phyloP scores from a whole-genome alignment of 2,888 invertebrate genomes.

The Leptopilina myrica region DNA sequence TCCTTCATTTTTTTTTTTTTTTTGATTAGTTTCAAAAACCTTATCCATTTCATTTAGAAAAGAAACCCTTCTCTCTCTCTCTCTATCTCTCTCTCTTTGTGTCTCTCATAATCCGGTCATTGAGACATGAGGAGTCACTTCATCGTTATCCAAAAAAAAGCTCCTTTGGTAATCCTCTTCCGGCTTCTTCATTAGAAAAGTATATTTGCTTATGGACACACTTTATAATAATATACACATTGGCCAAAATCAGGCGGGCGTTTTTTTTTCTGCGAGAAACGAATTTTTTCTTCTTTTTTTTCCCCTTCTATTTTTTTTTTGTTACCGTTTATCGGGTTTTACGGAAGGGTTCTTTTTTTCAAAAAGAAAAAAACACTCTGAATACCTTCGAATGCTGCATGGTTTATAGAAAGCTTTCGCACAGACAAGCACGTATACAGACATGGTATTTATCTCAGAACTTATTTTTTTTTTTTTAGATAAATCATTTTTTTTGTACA shows the following conservation, averaged over 20 bases:
- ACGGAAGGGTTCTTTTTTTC: constrained; percentile 38
- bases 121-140: constrained; percentile 30
- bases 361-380: constrained; percentile 40
- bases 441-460: constrained; percentile 19
- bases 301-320: not conserved
- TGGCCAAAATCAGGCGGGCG: constrained; percentile 14
- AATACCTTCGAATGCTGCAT: constrained; percentile 52
- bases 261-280: not conserved
- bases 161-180: constrained; percentile 30
- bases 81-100: constrained; percentile 23
- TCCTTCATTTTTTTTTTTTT: not conserved
- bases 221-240: constrained; percentile 6
- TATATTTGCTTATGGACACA: constrained; percentile 38
- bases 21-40: constrained; percentile 11
- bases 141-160: constrained; percentile 24
- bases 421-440: constrained; percentile 50
- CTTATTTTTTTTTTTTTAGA: no score
- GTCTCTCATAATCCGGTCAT: constrained; percentile 34
- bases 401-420: constrained; percentile 50
- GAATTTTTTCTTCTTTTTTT: not conserved
- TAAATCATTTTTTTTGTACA: no score
- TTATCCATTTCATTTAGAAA: constrained; percentile 17
- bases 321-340: constrained; percentile 36
- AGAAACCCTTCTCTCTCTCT: constrained; percentile 16
- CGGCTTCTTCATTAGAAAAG: constrained; percentile 39